Evolutionary conservation across 2,113 vertebrate species (phyloP).

Genomic region (Indicator indicator): DNA sequence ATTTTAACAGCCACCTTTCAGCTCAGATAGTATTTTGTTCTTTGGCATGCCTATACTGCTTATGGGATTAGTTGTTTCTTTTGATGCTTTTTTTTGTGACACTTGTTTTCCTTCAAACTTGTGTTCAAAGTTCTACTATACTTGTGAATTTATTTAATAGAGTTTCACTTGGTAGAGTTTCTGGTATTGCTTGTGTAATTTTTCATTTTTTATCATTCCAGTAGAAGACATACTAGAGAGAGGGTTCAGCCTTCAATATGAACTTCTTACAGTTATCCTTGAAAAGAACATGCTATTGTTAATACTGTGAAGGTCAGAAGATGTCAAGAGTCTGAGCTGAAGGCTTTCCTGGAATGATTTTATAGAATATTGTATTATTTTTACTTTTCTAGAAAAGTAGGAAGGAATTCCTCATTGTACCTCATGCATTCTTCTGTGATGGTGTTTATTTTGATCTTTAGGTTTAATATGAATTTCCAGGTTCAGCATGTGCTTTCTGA

Average conservation of each 20-base stretch:
- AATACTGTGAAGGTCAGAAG: not conserved
- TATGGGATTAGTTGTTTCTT: not conserved
- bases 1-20: not conserved
- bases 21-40: not conserved
- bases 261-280: not conserved
- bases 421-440: not conserved
- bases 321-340: not conserved
- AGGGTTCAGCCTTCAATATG: not conserved
- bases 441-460: not conserved
- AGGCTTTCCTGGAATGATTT: not conserved
- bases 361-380: not conserved
- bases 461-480: not conserved
- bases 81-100: not conserved
- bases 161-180: not conserved
- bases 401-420: not conserved
- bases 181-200: not conserved
- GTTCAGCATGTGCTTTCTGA: not conserved
- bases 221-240: not conserved
- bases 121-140: not conserved
- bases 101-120: not conserved
- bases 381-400: not conserved
- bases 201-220: not conserved
- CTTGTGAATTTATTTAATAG: not conserved
- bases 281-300: not conserved
- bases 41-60: not conserved